Evolutionary conservation across 2,113 vertebrate species (phyloP).

Genomic region (Protobothrops flavoviridis): DNA sequence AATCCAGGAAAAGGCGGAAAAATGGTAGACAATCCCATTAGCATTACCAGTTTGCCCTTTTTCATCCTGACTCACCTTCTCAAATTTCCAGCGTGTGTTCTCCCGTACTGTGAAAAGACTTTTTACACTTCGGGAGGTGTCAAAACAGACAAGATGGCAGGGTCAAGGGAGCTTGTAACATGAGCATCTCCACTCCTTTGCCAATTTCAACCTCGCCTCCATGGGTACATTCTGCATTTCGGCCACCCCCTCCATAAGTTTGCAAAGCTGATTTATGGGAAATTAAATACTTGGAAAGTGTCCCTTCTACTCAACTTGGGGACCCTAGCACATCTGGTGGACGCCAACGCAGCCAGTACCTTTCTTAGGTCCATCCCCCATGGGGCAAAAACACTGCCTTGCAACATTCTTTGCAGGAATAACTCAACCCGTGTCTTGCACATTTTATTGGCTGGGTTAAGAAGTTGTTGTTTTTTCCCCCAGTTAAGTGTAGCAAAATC

Average conservation of each 20-base stretch:
- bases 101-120: background rate
- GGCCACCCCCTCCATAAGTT: background rate
- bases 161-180: background rate
- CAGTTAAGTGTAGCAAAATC: conserved; percentile 50
- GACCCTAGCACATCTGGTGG: conserved; percentile 48
- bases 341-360: background rate
- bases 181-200: background rate
- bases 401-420: background rate
- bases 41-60: background rate
- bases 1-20: background rate
- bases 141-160: background rate
- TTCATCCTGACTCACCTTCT: background rate
- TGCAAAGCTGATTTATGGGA: background rate
- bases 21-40: background rate
- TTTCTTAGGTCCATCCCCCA: background rate
- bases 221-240: background rate
- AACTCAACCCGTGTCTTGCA: background rate
- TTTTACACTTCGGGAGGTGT: background rate
- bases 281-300: background rate
- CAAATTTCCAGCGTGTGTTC: background rate
- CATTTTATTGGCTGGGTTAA: background rate
- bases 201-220: background rate
- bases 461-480: conserved; percentile 2
- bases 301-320: conserved; percentile 34
- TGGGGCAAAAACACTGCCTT: background rate